Evolutionary conservation across 1,140 invertebrate species (phyloP), one percentile per base, ranked within the genome.

Genomic region (Ostrea edulis): DNA sequence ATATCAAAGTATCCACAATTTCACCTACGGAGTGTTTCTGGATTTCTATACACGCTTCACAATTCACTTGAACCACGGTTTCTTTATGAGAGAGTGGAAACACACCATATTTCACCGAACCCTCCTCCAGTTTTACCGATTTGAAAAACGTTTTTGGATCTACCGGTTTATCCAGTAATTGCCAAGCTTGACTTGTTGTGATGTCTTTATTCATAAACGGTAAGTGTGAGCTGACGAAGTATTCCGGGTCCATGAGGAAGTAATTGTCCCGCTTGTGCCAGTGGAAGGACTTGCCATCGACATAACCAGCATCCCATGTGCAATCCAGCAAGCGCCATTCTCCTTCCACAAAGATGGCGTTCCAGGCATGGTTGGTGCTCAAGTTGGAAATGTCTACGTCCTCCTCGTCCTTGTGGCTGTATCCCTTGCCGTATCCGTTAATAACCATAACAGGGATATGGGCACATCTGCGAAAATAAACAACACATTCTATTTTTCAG

Each of bases 371-470:
- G 82, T 92, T 90, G 14, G 92, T 90, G 22, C 87, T 99, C 98
- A 1, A 99, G 98, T 95, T 99, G 98, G 90, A 98, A 90, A 98
- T 98, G 93, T 99, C 99, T 86, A 97, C 96, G 0, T 98, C 97
- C 0, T 98, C 98, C 54, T 29, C 8, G 0, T 98, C 98, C 93
- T 98, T 97, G 94, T 99, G 99, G 81, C 98, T 98, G 9, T 98
- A 98, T 68, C 98, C 98, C 94, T 99, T 99, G 77, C 98, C 98
- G 95, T 99, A 99, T 17, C 99, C 99, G 17, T 52, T 62, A 29
- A 91, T 89, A 1, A 82, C 88, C 62, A 85, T 89, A 5, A 87
- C 89, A 12, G 85, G 90, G 22, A 91, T 87, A 53, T 54, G n/a
- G 0, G 65, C 87, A 35, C 89, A 84, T 86, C 52, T 54, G 77